Base-by-base conservation (phyloP, 2,113 vertebrate species). In the Paratilapia polleni region DNA sequence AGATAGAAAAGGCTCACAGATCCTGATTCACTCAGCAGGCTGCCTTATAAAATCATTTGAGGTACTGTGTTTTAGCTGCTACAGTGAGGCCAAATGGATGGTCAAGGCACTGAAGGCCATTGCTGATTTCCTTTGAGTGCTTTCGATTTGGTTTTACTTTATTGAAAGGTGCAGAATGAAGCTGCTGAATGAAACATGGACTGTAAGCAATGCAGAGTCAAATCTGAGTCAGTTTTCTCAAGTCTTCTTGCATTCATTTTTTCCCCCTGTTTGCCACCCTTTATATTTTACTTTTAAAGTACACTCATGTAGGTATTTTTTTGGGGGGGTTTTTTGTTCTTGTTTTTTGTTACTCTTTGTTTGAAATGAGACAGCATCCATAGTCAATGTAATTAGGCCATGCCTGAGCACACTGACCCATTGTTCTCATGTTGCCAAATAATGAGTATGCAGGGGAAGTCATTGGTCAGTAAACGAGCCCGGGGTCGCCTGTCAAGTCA, bases 101-200 rank as follows among this genome's bases (percentile, higher is more conserved):
- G 79, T 73, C 38, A 12, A 76, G 28, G 54, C 49, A 5, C 75
- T 11, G 78, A 58, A 91, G 85, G 89, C 78, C 81, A 83, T 58
- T 49, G 84, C 64, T 88, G 74, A 91, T 91, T 92, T 89, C 58
- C 73, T 89, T 2, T 93, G 91, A 93, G 93, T 90, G 91, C 91
- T 94, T 93, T 92, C 88, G 82, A 12, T 88, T 92, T 84, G 70
- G 31, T 52, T 66, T 80, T 31, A 73, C 80, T 83, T 87, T 64
- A 85, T 80, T 70, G 84, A 83, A 77, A 85, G 78, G 73, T 80
- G 8, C 80, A 77, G 79, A 34, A 62, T 12, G 60, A 24, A 82
- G 56, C 7, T 49, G 70, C 52, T 85, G 56, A 43, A 24, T 15
- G 1, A 70, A 62, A 28, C 26, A 12, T 12, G 70, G 85, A 54